Conservation (phyloP, 2,888 invertebrate genomes). For the Chymomyza fuscimana region DNA sequence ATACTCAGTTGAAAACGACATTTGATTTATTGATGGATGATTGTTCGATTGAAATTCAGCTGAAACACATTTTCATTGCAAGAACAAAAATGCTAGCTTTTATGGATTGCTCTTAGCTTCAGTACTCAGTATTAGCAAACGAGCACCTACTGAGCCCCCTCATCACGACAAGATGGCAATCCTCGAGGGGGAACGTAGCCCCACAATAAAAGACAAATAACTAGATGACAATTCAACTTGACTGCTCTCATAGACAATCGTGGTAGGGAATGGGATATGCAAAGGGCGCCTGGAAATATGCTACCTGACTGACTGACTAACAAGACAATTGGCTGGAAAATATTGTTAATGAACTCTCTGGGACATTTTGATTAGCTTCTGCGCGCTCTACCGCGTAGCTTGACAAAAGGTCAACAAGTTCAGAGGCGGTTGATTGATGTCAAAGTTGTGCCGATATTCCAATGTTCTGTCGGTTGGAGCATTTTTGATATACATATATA, state of each 20-base stretch:
- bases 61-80: no score
- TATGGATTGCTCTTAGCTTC: background rate
- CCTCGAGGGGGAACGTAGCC: background rate
- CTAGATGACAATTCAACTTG: background rate
- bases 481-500: no score
- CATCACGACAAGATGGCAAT: no score
- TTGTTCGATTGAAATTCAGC: no score
- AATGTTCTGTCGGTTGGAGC: background rate
- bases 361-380: slow-evolving; percentile 69
- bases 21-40: no score
- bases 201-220: no score
- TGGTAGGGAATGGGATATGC: no score
- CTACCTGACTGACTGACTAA: slow-evolving; percentile 19
- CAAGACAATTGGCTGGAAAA: slow-evolving; percentile 72
- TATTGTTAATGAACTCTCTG: slow-evolving; percentile 71
- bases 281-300: background rate
- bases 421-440: slow-evolving; percentile 65
- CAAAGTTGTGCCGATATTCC: slow-evolving; percentile 47
- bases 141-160: background rate
- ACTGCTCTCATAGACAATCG: background rate
- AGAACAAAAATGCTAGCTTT: no score
- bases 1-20: no score
- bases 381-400: slow-evolving; percentile 39
- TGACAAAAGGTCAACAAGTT: slow-evolving; percentile 62
- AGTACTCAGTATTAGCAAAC: background rate